Base-by-base conservation (phyloP, 2,113 vertebrate species). In the Conger conger region DNA sequence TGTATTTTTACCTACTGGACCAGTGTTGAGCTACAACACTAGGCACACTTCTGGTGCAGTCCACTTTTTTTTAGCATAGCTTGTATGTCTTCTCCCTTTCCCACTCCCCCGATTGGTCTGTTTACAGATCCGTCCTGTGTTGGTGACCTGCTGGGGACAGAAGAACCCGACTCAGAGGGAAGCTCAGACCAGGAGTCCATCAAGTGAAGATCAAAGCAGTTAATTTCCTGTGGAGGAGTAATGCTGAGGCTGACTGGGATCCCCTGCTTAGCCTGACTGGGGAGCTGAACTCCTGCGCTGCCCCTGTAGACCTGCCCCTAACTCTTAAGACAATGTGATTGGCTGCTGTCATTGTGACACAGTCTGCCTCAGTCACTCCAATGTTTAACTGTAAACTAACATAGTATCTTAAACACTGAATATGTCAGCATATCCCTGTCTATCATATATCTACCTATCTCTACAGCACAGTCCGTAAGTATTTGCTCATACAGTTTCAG, bases 61-160 rank as follows among this genome's bases (percentile, higher is more conserved):
- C 11, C 45, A 50, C 45, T 50, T 50, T 50, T 42, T 9, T 50
- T 50, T 50, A 50, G 45, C 45, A 13, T 50, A 13, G 0, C 11
- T 50, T 7, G 45, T 50, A 50, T 50, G 45, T 50, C 11, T 50
- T 50, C 45, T 50, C 45, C 45, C 7, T 50, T 50, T 50, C 45
- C 45, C 45, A 50, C 45, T 50, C 45, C 11, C 45, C 45, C 45
- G 15, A 50, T 50, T 13, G 11, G 9, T 50, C 45, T 50, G 17
- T 54, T 30, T 13, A 3, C 84, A 91, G 89, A 85, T 76, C 85
- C 88, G 83, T 5, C 81, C 9, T 82, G 84, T 40, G 86, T 88
- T 82, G 78, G 83, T 5, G 87, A 87, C 17, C 87, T 91, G 50
- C 76, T 91, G 85, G 78, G 81, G 1, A 76, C 85, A 15, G 86